These are phyloP conservation scores for Camelus bactrianus DNA, from an alignment of 2,113 vertebrate species.

Conservation along the genomic window DNA sequence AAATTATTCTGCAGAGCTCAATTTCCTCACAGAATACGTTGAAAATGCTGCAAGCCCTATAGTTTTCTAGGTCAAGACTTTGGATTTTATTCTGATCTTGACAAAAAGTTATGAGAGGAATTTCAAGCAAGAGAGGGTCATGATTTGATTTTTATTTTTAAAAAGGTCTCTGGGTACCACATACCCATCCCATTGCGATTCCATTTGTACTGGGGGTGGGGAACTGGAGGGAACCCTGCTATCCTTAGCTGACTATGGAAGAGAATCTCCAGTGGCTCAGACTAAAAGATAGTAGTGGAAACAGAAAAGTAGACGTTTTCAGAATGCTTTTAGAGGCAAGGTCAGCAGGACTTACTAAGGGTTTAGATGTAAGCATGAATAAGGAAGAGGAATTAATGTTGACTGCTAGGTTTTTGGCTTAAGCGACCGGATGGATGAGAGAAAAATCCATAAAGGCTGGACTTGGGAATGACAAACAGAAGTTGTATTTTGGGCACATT, in stretches of 20 bases:
- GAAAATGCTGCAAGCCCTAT: neutral
- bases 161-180: neutral
- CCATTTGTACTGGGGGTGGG: neutral
- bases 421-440: neutral
- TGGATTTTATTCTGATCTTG: slow-evolving; percentile 17
- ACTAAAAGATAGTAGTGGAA: neutral
- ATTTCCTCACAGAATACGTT: neutral
- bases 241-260: neutral
- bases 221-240: neutral
- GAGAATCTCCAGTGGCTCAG: neutral
- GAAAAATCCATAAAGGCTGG: neutral
- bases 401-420: neutral
- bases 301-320: neutral
- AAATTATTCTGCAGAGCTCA: neutral
- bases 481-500: neutral
- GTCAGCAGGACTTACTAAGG: neutral
- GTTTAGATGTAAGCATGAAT: neutral
- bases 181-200: neutral
- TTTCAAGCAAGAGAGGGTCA: neutral
- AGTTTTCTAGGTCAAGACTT: neutral
- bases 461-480: neutral
- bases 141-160: slow-evolving; percentile 27
- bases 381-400: neutral
- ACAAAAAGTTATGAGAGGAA: neutral
- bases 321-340: neutral